phyloP scores from a whole-genome alignment of 2,113 vertebrate genomes.

The Chamaetylas fuelleborni region DNA sequence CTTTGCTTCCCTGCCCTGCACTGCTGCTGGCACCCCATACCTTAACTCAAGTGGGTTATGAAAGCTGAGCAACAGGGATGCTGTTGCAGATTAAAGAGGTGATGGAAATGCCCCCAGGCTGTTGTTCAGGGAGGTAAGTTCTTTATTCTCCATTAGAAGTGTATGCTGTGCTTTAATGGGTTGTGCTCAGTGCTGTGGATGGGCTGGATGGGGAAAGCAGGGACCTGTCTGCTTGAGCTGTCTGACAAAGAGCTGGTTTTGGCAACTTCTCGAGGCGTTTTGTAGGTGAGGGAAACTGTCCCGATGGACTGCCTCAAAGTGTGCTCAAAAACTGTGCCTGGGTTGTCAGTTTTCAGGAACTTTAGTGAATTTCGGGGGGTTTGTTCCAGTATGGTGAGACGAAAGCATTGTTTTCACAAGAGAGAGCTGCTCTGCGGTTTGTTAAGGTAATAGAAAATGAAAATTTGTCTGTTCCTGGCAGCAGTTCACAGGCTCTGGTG shows the following conservation, averaged over 20 bases:
- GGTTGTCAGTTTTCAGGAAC: background rate
- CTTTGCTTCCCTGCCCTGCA: background rate
- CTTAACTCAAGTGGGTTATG: background rate
- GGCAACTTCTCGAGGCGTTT: background rate
- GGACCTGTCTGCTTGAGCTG: background rate
- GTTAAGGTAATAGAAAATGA: background rate
- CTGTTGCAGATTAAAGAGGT: background rate
- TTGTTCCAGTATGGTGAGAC: background rate
- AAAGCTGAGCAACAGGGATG: background rate
- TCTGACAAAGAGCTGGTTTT: rapidly evolving
- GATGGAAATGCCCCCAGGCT: slow-evolving; percentile 10
- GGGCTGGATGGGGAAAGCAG: background rate
- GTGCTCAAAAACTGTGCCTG: background rate
- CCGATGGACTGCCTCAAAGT: rapidly evolving
- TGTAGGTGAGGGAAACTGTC: background rate
- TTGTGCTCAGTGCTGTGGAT: background rate
- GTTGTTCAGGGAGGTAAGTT: background rate
- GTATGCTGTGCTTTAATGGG: background rate
- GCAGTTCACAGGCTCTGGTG: background rate
- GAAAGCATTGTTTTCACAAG: background rate
- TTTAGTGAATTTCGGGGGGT: rapidly evolving
- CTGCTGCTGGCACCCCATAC: background rate
- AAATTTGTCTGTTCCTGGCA: background rate
- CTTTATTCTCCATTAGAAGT: background rate
- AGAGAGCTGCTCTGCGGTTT: background rate